Conservation (phyloP, 2,888 invertebrate genomes). For the Apodemia duryi region DNA sequence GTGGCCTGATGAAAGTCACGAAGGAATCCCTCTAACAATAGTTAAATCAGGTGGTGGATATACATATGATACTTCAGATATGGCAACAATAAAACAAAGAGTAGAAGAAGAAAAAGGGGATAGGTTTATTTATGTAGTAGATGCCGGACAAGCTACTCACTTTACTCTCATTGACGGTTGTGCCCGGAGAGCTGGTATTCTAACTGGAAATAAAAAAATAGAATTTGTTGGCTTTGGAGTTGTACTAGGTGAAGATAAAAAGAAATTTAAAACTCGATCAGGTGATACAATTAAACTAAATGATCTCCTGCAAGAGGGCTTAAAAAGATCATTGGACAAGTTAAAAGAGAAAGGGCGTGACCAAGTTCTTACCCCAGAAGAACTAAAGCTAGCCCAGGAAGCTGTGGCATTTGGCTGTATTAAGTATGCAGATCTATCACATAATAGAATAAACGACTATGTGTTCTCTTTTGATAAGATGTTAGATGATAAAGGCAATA, state of each 20-base stretch:
- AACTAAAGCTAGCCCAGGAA: constrained; percentile 90
- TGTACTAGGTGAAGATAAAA: constrained; percentile 98
- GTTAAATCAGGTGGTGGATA: constrained; percentile 98
- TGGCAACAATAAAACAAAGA: constrained; percentile 94
- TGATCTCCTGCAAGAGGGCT: constrained; percentile 94
- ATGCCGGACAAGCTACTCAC: constrained; percentile 91
- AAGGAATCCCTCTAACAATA: constrained; percentile 92
- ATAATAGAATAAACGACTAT: constrained; percentile 96
- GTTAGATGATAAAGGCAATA: constrained; percentile 99
- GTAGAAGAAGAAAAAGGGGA: constrained; percentile 91
- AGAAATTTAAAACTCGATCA: constrained; percentile 98
- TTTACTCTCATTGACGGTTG: constrained; percentile 88
- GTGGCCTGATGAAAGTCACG: constrained; percentile 84
- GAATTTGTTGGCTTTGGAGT: constrained; percentile 98
- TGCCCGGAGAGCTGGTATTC: constrained; percentile 87
- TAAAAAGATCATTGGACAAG: constrained; percentile 89
- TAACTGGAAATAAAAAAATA: constrained; percentile 81
- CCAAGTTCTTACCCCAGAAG: constrained; percentile 88
- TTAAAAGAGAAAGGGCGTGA: constrained; percentile 92
- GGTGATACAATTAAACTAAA: constrained; percentile 95
- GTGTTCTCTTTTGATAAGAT: constrained; percentile 99
- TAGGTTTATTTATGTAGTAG: constrained; percentile 96
- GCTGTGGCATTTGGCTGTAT: constrained; percentile 98
- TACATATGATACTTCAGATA: constrained; percentile 99
- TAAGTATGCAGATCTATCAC: constrained; percentile 97